Conservation (phyloP, 2,113 vertebrate species). For the cat (Felis catus) region F.catus_Fca126_mat1.0 CM031414.1:81738501-81739000, state of each 20-base stretch:
- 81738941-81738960: neutral
- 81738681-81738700: slow-evolving; percentile 35
- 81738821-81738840: neutral
- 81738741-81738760: neutral
- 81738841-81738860: neutral
- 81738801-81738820: neutral
- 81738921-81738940: neutral
- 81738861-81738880: neutral
- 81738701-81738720: neutral
- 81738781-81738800: slow-evolving; percentile 29
- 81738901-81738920: neutral
- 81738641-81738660: slow-evolving; percentile 25
- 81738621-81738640: neutral
- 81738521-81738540: neutral
- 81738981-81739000: slow-evolving; percentile 19
- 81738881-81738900: neutral
- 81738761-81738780: neutral
- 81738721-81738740: neutral
- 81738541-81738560: neutral
- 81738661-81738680: neutral
- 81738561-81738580: neutral
- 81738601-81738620: slow-evolving; percentile 42
- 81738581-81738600: slow-evolving; percentile 1
- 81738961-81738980: slow-evolving; percentile 26
- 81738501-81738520: slow-evolving; percentile 21